Evolutionary conservation across 2,113 vertebrate species (phyloP).

Genomic region (Toxotes jaculatrix): DNA sequence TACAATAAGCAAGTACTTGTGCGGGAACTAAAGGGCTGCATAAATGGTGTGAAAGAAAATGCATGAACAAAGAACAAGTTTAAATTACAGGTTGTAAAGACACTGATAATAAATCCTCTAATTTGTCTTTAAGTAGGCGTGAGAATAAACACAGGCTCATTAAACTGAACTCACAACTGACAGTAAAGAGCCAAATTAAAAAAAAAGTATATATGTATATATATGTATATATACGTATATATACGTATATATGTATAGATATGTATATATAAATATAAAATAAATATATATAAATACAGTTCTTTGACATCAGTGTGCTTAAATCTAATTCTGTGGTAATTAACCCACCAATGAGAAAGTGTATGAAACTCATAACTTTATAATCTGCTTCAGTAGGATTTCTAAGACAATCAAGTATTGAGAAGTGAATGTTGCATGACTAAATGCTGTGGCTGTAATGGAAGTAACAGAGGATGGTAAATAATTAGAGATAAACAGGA

Average conservation of each 20-base stretch:
- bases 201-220: too few relatives aligned
- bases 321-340: slow-evolving; percentile 28
- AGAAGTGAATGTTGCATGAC: slow-evolving; percentile 1
- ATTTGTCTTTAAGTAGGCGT: neutral
- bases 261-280: too few relatives aligned
- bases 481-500: slow-evolving; percentile 31
- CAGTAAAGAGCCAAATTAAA: neutral
- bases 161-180: slow-evolving; percentile 8
- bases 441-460: neutral
- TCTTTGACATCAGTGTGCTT: slow-evolving; percentile 19
- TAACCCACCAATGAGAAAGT: slow-evolving; percentile 6
- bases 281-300: neutral
- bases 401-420: neutral
- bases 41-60: slow-evolving; percentile 1
- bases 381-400: slow-evolving; percentile 5
- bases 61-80: neutral
- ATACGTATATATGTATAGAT: too few relatives aligned
- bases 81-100: slow-evolving; percentile 2
- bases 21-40: neutral
- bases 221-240: too few relatives aligned
- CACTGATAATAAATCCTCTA: neutral
- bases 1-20: neutral
- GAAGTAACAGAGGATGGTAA: neutral
- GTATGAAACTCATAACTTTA: slow-evolving; percentile 13
- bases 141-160: neutral